phyloP scores from a whole-genome alignment of 2,888 invertebrate genomes.

The Melanargia galathea region DNA sequence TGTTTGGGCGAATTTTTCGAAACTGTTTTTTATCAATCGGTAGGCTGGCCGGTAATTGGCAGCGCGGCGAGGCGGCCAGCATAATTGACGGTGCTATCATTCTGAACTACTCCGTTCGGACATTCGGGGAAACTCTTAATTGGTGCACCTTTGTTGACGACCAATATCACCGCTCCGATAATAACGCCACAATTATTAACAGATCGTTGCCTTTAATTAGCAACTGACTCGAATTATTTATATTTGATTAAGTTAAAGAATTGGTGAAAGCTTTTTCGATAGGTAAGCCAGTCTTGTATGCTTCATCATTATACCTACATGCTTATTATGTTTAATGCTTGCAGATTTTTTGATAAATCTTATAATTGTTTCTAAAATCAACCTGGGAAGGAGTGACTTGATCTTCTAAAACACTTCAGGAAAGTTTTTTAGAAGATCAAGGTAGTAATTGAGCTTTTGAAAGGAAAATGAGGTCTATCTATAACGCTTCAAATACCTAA shows the following conservation, averaged over 20 bases:
- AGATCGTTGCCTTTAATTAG: constrained; percentile 74
- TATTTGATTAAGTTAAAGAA: constrained; percentile 39
- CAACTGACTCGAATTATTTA: constrained; percentile 54
- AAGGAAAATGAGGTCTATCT: neutral
- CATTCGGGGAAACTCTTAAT: constrained; percentile 81
- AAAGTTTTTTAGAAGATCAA: neutral
- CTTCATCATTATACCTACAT: neutral
- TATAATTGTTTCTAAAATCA: neutral
- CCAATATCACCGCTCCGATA: constrained; percentile 76
- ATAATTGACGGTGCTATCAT: constrained; percentile 80
- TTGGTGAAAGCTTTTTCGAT: constrained; percentile 22
- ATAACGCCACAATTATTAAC: constrained; percentile 76
- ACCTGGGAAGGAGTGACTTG: neutral
- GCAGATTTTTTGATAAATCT: neutral
- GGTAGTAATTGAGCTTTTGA: constrained; percentile 7
- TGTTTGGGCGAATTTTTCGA: constrained; percentile 74
- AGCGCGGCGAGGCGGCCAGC: constrained; percentile 63
- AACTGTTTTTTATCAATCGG: constrained; percentile 79
- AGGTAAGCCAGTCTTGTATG: neutral
- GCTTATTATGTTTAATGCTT: neutral
- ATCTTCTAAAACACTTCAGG: neutral
- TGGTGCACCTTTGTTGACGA: constrained; percentile 79
- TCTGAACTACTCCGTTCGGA: constrained; percentile 73
- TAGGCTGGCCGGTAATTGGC: constrained; percentile 75
- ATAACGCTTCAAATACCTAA: constrained; percentile 17